Evolutionary conservation across 2,888 invertebrate genomes (phyloP).

Genomic region (Mythimna albipuncta): DNA sequence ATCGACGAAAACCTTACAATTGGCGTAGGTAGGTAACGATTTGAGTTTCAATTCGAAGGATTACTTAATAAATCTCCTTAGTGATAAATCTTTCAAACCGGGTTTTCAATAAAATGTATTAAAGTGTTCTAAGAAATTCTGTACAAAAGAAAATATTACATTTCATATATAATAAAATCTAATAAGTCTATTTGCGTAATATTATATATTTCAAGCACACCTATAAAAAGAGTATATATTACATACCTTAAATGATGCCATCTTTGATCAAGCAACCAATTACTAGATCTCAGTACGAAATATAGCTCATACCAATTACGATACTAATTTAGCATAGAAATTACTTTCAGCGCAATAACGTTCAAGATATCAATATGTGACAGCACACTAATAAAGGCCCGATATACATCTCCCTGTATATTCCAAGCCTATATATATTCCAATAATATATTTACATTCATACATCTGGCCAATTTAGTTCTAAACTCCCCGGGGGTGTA

Average conservation of each 20-base stretch:
- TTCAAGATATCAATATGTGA: slow-evolving; percentile 43
- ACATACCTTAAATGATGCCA: not conserved
- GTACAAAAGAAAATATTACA: slow-evolving; percentile 8
- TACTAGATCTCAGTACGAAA: slow-evolving; percentile 8
- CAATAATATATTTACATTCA: slow-evolving; percentile 68
- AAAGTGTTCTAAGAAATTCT: slow-evolving; percentile 9
- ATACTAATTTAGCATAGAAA: slow-evolving; percentile 44
- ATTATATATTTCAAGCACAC: not conserved
- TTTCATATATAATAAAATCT: slow-evolving; percentile 15
- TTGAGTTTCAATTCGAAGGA: not conserved
- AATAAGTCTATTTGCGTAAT: not conserved
- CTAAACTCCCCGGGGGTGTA: slow-evolving; percentile 64
- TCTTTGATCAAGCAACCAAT: slow-evolving; percentile 16
- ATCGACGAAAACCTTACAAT: slow-evolving; percentile 7
- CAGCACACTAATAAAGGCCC: slow-evolving; percentile 47
- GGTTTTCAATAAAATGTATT: slow-evolving; percentile 20
- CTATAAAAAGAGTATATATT: not conserved
- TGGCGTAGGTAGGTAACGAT: not conserved
- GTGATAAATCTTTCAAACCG: slow-evolving; percentile 18
- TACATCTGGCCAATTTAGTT: slow-evolving; percentile 72
- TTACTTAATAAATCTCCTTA: slow-evolving; percentile 26
- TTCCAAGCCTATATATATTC: slow-evolving; percentile 32
- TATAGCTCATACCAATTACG: slow-evolving; percentile 33
- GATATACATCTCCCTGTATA: slow-evolving; percentile 38
- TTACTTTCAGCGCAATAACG: slow-evolving; percentile 40